Evolutionary conservation across 1,140 invertebrate genomes (phyloP).

Genomic region (Cyclina sinensis): DNA sequence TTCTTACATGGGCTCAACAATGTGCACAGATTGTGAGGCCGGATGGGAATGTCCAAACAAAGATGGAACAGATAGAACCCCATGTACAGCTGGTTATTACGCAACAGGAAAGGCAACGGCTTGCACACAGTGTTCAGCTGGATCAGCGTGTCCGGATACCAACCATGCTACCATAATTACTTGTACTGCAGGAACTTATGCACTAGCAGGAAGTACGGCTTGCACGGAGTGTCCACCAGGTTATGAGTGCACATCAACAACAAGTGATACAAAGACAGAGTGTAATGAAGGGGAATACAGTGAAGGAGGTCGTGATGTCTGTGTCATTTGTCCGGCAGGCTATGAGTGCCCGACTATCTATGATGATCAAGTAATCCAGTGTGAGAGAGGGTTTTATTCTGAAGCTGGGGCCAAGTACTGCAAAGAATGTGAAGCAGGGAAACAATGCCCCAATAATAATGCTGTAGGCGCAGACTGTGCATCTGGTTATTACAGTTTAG

Average conservation of each 20-base stretch:
- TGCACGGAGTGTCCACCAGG: constrained; percentile 83
- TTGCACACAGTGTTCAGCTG: constrained; percentile 82
- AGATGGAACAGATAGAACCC: constrained; percentile 77
- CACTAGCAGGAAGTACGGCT: constrained; percentile 72
- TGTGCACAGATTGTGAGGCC: constrained; percentile 77
- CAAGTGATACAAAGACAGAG: constrained; percentile 67
- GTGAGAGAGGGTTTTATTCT: constrained; percentile 80
- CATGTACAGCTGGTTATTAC: constrained; percentile 77
- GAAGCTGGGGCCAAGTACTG: constrained; percentile 75
- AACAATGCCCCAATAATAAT: constrained; percentile 79
- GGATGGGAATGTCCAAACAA: constrained; percentile 78
- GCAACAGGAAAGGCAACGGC: constrained; percentile 67
- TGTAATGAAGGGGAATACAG: constrained; percentile 81
- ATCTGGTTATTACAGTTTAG: constrained; percentile 80
- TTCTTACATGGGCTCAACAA: constrained; percentile 64
- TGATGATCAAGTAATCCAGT: constrained; percentile 71
- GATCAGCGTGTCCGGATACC: constrained; percentile 80
- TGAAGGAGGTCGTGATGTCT: constrained; percentile 75
- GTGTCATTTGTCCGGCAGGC: constrained; percentile 81
- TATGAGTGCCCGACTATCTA: constrained; percentile 82
- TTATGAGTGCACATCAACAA: constrained; percentile 79
- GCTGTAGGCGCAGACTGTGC: constrained; percentile 76
- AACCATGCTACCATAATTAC: constrained; percentile 69
- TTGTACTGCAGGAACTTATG: constrained; percentile 79
- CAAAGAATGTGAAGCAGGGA: constrained; percentile 80